Percentiles rank a stretch among this genome's conserved stretches.
Conservation (phyloP, 2,113 vertebrate genomes). For the Paedocypris sp. region DNA sequence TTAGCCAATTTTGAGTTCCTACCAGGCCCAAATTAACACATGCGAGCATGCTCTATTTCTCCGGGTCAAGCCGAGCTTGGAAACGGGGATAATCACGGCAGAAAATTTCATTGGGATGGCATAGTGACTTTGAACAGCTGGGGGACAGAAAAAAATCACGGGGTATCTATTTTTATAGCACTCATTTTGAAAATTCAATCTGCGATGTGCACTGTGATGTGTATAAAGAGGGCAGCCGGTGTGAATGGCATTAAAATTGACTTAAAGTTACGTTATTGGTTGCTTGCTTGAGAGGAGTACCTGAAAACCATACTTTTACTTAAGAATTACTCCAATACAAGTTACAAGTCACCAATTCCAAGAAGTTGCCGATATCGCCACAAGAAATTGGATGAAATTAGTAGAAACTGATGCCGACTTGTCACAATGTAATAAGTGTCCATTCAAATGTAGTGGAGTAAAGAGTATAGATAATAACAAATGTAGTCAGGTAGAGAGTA, state of each 20-base stretch:
- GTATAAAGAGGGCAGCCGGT: neutral
- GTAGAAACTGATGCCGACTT: too few relatives aligned
- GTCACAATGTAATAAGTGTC: too few relatives aligned
- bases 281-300: neutral
- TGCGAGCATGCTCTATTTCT: constrained; percentile 36
- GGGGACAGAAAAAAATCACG: constrained; percentile 24
- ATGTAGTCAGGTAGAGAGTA: too few relatives aligned
- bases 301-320: too few relatives aligned
- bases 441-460: too few relatives aligned
- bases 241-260: neutral
- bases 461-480: too few relatives aligned
- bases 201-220: neutral
- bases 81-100: constrained; percentile 45
- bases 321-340: too few relatives aligned
- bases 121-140: constrained; percentile 40
- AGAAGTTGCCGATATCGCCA: too few relatives aligned
- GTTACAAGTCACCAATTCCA: too few relatives aligned
- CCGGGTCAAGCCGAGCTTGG: constrained; percentile 9
- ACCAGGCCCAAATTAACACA: constrained; percentile 18
- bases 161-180: constrained; percentile 26
- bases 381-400: too few relatives aligned
- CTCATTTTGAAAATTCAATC: neutral
- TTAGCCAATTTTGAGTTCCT: constrained; percentile 28
- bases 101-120: constrained; percentile 42
- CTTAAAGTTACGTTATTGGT: constrained; percentile 14